phyloP scores from a whole-genome alignment of 2,888 invertebrate species.

The Catocala nupta region DNA sequence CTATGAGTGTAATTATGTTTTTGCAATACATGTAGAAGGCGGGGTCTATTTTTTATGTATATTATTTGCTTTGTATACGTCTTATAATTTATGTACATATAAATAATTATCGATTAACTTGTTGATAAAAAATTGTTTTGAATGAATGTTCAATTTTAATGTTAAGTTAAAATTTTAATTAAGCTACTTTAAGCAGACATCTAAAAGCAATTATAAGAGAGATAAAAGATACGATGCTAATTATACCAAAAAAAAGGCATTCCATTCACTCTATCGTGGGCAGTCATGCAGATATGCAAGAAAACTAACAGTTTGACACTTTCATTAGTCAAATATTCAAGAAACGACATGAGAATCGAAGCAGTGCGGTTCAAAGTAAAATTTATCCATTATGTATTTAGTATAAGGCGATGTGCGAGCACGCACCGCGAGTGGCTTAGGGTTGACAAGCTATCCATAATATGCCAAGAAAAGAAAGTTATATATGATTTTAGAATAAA shows the following conservation, averaged over 20 bases:
- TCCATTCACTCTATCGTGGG: background rate
- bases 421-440: slow-evolving; percentile 46
- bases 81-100: slow-evolving; percentile 36
- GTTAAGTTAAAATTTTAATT: slow-evolving; percentile 16
- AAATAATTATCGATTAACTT: slow-evolving; percentile 28
- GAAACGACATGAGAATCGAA: slow-evolving; percentile 60
- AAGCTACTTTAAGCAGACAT: slow-evolving; percentile 8
- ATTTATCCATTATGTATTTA: slow-evolving; percentile 80
- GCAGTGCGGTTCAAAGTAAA: slow-evolving; percentile 60
- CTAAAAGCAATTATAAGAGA: slow-evolving; percentile 6
- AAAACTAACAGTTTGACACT: slow-evolving; percentile 38
- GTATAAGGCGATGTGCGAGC: slow-evolving; percentile 60
- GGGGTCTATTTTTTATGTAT: slow-evolving; percentile 13
- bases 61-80: slow-evolving; percentile 21
- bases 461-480: no score
- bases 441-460: slow-evolving; percentile 32
- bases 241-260: background rate
- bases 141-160: slow-evolving; percentile 24
- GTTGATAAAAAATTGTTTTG: slow-evolving; percentile 25
- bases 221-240: background rate
- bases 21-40: slow-evolving; percentile 16
- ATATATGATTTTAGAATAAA: no score
- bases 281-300: slow-evolving; percentile 37
- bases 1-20: slow-evolving; percentile 34
- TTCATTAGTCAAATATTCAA: slow-evolving; percentile 56